A percentile compares a stretch with the other conserved stretches of the same genome.
Conservation (phyloP, 2,888 invertebrate species). For the Drosophila cyrtoloma region DNA sequence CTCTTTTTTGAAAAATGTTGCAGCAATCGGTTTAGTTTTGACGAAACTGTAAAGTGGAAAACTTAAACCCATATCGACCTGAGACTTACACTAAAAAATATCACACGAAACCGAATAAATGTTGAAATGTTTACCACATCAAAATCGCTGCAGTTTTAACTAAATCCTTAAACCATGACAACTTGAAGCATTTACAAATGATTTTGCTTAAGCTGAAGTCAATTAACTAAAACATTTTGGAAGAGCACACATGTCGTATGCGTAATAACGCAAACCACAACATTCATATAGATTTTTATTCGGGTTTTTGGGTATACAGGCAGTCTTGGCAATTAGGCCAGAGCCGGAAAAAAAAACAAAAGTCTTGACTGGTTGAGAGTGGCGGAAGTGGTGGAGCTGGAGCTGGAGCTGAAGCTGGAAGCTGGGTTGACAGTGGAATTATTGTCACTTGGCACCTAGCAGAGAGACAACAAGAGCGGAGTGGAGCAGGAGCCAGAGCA, state of each 20-base stretch:
- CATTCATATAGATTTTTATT: slow-evolving; percentile 55
- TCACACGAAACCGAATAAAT: neutral
- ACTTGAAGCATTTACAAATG: neutral
- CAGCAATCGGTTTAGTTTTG: neutral
- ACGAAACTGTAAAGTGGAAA: neutral
- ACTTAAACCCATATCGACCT: neutral
- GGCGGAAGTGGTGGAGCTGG: neutral
- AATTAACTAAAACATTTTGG: slow-evolving; percentile 43
- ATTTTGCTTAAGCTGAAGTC: slow-evolving; percentile 16
- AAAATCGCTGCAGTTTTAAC: neutral
- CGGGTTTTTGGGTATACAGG: slow-evolving; percentile 20
- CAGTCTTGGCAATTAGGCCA: slow-evolving; percentile 74
- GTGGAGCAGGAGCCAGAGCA: neutral
- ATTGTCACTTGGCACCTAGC: slow-evolving; percentile 78
- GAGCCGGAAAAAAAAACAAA: slow-evolving; percentile 65
- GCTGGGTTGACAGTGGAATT: slow-evolving; percentile 63
- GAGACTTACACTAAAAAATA: neutral
- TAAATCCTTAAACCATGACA: neutral
- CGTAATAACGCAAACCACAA: slow-evolving; percentile 51
- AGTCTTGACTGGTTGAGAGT: slow-evolving; percentile 28
- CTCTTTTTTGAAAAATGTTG: neutral
- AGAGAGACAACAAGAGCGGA: slow-evolving; percentile 38
- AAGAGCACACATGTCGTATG: slow-evolving; percentile 63
- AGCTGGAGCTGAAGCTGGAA: neutral
- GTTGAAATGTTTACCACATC: neutral